These are phyloP conservation scores for Podarcis raffonei DNA, from an alignment of 2,113 vertebrate genomes.

Conservation along the genomic window DNA sequence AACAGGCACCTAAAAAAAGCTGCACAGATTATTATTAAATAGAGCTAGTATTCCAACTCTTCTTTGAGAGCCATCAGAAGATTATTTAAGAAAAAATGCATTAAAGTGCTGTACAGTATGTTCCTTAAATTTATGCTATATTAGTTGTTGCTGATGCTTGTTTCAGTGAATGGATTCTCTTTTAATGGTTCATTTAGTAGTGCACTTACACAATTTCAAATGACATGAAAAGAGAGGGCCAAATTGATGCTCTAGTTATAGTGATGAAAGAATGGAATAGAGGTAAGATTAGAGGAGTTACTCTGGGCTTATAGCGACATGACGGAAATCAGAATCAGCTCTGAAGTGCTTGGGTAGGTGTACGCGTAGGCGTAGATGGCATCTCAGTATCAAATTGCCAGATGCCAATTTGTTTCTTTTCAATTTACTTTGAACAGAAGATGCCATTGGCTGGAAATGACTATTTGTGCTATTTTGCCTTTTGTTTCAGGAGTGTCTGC, in stretches of 20 bases:
- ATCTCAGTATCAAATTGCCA: conserved; percentile 16
- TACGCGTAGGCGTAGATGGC: background rate
- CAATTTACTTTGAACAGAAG: background rate
- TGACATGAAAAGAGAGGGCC: conserved; percentile 5
- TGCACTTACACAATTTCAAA: conserved; percentile 3
- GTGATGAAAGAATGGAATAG: conserved; percentile 2
- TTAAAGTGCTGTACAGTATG: conserved; percentile 19
- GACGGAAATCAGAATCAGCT: conserved; percentile 9
- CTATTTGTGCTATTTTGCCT: background rate
- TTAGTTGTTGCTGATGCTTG: conserved; percentile 27
- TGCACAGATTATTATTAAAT: conserved; percentile 8
- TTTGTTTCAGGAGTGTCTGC: background rate
- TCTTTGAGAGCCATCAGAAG: background rate
- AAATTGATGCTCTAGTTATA: conserved; percentile 7
- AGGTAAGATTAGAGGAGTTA: background rate
- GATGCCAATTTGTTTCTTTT: conserved; percentile 13
- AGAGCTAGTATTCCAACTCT: background rate
- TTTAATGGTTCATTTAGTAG: conserved; percentile 26
- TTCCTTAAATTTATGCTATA: conserved; percentile 26
- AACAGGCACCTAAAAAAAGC: background rate
- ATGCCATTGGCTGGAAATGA: background rate
- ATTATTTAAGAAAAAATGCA: conserved; percentile 29
- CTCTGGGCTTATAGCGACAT: background rate
- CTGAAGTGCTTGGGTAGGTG: background rate
- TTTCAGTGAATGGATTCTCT: conserved; percentile 33